Conservation (phyloP, 2,113 vertebrate species). For the Chrysemys picta region DNA sequence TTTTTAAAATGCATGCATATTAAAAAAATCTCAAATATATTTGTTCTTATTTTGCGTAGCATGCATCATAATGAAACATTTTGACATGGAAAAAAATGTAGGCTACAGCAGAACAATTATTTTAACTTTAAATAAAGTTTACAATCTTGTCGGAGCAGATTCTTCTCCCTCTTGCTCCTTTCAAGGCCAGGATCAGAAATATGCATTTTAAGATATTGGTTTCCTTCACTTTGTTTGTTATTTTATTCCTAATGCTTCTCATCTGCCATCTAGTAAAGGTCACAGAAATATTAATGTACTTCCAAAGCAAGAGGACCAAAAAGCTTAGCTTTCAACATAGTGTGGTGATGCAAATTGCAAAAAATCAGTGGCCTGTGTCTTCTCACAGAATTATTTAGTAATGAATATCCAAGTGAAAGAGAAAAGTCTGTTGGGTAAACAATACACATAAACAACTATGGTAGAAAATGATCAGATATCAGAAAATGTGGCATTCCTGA, state of each 20-base stretch:
- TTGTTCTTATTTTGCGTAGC: not conserved
- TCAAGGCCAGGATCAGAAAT: slow-evolving; percentile 35
- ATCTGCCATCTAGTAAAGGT: slow-evolving; percentile 79
- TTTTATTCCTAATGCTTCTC: slow-evolving; percentile 73
- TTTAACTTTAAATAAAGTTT: slow-evolving; percentile 42
- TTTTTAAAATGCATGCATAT: not conserved
- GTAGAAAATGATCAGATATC: slow-evolving; percentile 52
- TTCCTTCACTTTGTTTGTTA: slow-evolving; percentile 70
- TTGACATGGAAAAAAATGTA: not conserved
- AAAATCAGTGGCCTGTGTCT: slow-evolving; percentile 84
- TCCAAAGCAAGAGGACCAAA: slow-evolving; percentile 74
- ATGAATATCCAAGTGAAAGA: slow-evolving; percentile 72
- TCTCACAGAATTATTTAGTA: slow-evolving; percentile 76
- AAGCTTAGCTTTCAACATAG: slow-evolving; percentile 74
- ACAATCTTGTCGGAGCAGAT: slow-evolving; percentile 32
- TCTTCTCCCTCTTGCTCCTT: slow-evolving; percentile 42
- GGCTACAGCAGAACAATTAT: slow-evolving; percentile 17
- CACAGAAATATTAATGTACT: slow-evolving; percentile 79
- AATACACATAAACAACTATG: slow-evolving; percentile 50
- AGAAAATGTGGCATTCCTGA: slow-evolving; percentile 44
- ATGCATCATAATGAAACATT: slow-evolving; percentile 23
- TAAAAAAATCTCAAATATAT: not conserved
- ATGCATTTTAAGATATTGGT: slow-evolving; percentile 17
- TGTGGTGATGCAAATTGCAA: slow-evolving; percentile 79
- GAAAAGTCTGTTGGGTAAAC: slow-evolving; percentile 69